Evolutionary conservation across 2,113 vertebrate species (phyloP).

Genomic region (Ailuropoda melanoleuca): DNA sequence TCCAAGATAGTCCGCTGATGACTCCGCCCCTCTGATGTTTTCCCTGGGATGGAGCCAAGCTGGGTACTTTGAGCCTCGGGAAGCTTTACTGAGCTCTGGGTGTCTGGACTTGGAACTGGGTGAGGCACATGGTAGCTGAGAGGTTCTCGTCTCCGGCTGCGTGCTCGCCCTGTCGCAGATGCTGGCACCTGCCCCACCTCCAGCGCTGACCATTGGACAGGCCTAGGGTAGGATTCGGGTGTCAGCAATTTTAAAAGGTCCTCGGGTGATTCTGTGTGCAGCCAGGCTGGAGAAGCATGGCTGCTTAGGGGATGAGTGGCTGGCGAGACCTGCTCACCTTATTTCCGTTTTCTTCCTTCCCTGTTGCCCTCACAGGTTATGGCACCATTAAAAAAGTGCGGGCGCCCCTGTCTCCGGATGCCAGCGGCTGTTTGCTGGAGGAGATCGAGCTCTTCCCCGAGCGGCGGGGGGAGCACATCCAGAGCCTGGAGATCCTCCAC

Average conservation of each 20-base stretch:
- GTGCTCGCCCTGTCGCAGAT: rapidly evolving
- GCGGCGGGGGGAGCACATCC: constrained; percentile 89
- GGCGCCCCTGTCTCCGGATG: constrained; percentile 91
- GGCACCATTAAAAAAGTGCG: constrained; percentile 97
- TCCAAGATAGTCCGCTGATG: background rate
- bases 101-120: background rate
- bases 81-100: no score
- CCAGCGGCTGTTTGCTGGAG: constrained; percentile 94
- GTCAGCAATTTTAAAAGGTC: no score
- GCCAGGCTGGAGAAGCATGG: no score
- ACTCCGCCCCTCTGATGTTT: background rate
- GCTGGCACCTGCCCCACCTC: rapidly evolving
- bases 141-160: background rate
- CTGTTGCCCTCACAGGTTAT: constrained; percentile 88
- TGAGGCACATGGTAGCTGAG: rapidly evolving
- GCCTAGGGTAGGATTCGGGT: rapidly evolving
- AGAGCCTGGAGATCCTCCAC: constrained; percentile 95
- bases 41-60: no score
- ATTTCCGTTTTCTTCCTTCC: background rate
- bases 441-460: constrained; percentile 94
- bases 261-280: background rate
- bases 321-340: background rate
- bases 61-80: rapidly evolving
- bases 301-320: rapidly evolving
- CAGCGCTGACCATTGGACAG: rapidly evolving